Evolutionary conservation across 1,140 invertebrate species (phyloP), one percentile per base, ranked within the genome.

Genomic region (Ceratoteleas bidentatus): DNA sequence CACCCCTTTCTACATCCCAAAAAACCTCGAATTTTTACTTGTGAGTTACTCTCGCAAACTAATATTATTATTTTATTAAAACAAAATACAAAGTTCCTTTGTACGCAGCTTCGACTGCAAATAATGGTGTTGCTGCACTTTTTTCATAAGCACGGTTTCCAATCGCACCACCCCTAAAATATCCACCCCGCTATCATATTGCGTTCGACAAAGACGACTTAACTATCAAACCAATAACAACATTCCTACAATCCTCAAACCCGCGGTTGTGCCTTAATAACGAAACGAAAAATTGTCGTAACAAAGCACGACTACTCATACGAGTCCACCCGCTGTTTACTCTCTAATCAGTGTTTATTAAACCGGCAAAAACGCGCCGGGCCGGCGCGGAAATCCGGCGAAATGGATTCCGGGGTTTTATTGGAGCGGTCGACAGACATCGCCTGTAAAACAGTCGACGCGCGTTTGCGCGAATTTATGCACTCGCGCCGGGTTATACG

Each of bases 311-410:
- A 36, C 34, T 33, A 14, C 62, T 61, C 65, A 50, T 24, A 24
- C 32, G 11, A 24, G 16, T 54, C 40, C 36, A 38, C 15, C 14
- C 40, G 16, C 36, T 64, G 53, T 70, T 61, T 65, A 64, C 33
- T 52, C 66, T 81, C 61, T 85, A 85, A 85, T 87, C 85, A 84
- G 78, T 86, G 74, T 85, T 85, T 79, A 86, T 87, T 86, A 86
- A 84, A 66, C 58, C 58, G 50, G 53, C 45, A 64, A 40, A 56
- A 57, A 14, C 40, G 40, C 13, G 4, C 54, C 15, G 43, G 9
- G 50, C 1, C 9, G 6, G 45, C 45, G 11, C 50, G 64, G 38
- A 61, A 76, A 81, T 81, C 32, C 45, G 33, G 2, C 24, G 64
- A 69, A 81, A 78, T 68, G 69, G 69, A 79, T 74, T 83, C 56